A percentile compares a stretch with the other conserved stretches of the same genome.
Conservation (phyloP, 2,113 vertebrate species). For the Syrmaticus mikado region DNA sequence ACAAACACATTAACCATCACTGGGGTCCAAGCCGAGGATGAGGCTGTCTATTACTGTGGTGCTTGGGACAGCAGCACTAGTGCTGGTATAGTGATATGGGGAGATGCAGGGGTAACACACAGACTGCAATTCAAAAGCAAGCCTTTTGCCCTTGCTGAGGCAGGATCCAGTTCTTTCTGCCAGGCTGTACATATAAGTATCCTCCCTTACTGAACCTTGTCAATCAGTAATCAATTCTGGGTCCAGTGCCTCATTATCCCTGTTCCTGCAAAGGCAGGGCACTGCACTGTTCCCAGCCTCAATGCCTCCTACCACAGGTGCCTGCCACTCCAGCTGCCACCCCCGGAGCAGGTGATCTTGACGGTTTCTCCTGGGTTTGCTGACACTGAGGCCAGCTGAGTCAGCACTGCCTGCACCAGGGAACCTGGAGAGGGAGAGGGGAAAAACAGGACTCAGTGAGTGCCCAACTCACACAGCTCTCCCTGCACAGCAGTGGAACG, state of each 20-base stretch:
- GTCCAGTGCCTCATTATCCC: background rate
- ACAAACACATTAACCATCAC: background rate
- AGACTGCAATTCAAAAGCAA: background rate
- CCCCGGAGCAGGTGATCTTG: background rate
- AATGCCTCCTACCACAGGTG: background rate
- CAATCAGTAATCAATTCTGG: too few relatives aligned
- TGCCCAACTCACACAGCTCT: background rate
- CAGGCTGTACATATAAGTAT: too few relatives aligned
- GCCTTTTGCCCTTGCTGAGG: background rate
- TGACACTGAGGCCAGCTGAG: rapidly evolving
- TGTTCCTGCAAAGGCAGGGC: too few relatives aligned
- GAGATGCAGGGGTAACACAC: background rate
- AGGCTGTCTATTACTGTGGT: background rate
- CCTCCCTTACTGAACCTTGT: too few relatives aligned
- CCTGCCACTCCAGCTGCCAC: too few relatives aligned
- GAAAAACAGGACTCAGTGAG: rapidly evolving
- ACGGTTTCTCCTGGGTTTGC: rapidly evolving
- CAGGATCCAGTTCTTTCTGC: too few relatives aligned
- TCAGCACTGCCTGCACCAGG: background rate
- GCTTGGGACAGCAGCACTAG: rapidly evolving
- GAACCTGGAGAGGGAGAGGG: background rate
- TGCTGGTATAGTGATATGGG: background rate
- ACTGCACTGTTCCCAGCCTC: too few relatives aligned
- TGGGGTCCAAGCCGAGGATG: background rate
- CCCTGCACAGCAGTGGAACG: background rate